Evolutionary conservation across 1,140 invertebrate genomes (phyloP).

Genomic region (Drosophila kanapiae): DNA sequence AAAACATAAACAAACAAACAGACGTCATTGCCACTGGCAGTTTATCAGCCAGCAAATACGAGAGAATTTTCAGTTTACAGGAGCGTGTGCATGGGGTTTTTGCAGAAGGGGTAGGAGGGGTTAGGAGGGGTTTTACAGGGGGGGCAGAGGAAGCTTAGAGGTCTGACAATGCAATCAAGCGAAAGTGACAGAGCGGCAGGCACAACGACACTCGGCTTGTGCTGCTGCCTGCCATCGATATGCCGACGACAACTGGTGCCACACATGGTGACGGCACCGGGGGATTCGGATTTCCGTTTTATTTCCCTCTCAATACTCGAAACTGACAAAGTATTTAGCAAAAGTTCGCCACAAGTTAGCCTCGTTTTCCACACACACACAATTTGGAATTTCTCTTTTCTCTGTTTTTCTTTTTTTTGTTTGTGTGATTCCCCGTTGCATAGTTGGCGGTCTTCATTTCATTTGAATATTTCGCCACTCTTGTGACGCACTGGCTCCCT

Average conservation of each 20-base stretch:
- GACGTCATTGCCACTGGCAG: conserved; percentile 62
- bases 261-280: conserved; percentile 35
- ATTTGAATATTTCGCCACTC: conserved; percentile 55
- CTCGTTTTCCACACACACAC: conserved; percentile 17
- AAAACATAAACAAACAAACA: conserved; percentile 80
- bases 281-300: conserved; percentile 28
- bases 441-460: conserved; percentile 44
- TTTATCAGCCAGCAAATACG: conserved; percentile 51
- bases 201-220: conserved; percentile 10
- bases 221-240: conserved; percentile 53
- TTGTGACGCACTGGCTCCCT: conserved; percentile 38
- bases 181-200: conserved; percentile 56
- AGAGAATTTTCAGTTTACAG: conserved; percentile 21
- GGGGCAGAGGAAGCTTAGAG: background rate
- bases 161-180: conserved; percentile 69
- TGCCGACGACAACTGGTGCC: conserved; percentile 37
- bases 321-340: conserved; percentile 46
- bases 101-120: background rate
- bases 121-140: background rate
- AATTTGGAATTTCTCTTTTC: conserved; percentile 12
- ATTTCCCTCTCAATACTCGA: conserved; percentile 10
- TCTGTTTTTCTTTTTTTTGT: conserved; percentile 3
- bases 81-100: background rate
- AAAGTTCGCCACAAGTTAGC: conserved; percentile 52
- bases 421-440: conserved; percentile 35